These are phyloP conservation scores for Zaprionus ghesquierei DNA, from an alignment of 1,140 invertebrate genomes.

Conservation along the genomic window DNA sequence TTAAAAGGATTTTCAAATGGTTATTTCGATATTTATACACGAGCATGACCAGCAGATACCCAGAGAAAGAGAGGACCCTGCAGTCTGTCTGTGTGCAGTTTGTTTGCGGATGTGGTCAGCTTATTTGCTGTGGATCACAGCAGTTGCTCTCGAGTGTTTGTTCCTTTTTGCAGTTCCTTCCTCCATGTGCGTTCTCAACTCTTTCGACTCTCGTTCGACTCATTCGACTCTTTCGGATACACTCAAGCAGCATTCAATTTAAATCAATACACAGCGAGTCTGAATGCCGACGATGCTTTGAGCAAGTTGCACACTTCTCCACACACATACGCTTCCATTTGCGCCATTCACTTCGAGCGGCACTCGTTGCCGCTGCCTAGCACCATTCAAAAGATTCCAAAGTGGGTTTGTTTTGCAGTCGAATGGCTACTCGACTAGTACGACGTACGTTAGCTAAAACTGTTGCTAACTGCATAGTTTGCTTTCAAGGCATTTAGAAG, in stretches of 20 bases:
- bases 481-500: neutral
- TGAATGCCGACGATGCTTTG: slow-evolving; percentile 15
- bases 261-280: slow-evolving; percentile 57
- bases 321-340: slow-evolving; percentile 51
- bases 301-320: slow-evolving; percentile 36
- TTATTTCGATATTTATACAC: slow-evolving; percentile 77
- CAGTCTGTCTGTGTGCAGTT: slow-evolving; percentile 32
- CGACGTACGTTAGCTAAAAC: slow-evolving; percentile 40
- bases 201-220: neutral
- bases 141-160: slow-evolving; percentile 10
- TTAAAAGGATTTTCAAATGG: slow-evolving; percentile 78
- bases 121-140: slow-evolving; percentile 57
- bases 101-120: slow-evolving; percentile 74
- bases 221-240: slow-evolving; percentile 12
- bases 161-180: neutral
- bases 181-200: neutral
- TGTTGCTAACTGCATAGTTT: slow-evolving; percentile 4
- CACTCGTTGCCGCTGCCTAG: slow-evolving; percentile 61
- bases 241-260: slow-evolving; percentile 68
- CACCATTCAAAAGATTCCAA: slow-evolving; percentile 46
- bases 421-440: slow-evolving; percentile 41
- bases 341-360: slow-evolving; percentile 46
- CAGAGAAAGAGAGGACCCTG: slow-evolving; percentile 36
- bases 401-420: slow-evolving; percentile 71
- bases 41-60: slow-evolving; percentile 53